Evolutionary conservation across 2,888 invertebrate genomes (phyloP).

Genomic region (Nomada fucata): DNA sequence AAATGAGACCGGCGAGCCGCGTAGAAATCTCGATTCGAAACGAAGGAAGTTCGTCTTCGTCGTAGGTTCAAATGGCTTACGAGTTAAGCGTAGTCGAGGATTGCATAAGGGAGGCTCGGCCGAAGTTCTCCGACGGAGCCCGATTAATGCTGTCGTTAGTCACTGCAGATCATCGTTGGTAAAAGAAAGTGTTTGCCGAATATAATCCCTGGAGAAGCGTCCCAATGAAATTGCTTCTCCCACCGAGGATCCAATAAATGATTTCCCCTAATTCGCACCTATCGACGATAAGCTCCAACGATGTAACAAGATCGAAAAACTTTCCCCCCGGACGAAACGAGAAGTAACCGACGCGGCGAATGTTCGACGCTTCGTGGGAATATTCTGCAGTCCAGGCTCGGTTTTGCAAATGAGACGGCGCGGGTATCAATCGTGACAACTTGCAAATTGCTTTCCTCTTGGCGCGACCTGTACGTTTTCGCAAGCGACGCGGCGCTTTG

Average conservation of each 20-base stretch:
- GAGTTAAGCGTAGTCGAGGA: slow-evolving; percentile 6
- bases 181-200: background rate
- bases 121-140: slow-evolving; percentile 17
- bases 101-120: slow-evolving; percentile 30
- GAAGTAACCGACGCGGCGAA: background rate
- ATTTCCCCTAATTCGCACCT: background rate
- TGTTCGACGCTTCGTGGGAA: background rate
- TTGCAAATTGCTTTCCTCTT: slow-evolving; percentile 62
- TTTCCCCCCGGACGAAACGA: background rate
- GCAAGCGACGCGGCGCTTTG: slow-evolving; percentile 45
- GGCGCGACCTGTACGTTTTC: slow-evolving; percentile 43
- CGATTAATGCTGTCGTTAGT: slow-evolving; percentile 33
- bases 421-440: slow-evolving; percentile 51
- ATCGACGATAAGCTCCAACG: background rate
- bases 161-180: background rate
- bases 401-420: slow-evolving; percentile 16
- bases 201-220: background rate
- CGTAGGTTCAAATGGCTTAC: slow-evolving; percentile 56
- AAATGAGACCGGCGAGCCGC: background rate
- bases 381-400: background rate
- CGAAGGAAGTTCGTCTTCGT: slow-evolving; percentile 47
- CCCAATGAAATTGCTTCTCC: background rate
- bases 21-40: slow-evolving; percentile 29
- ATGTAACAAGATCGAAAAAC: slow-evolving; percentile 5
- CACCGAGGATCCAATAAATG: no score